Evolutionary conservation across 2,888 invertebrate species (phyloP).

Genomic region (Schizaphis graminum): DNA sequence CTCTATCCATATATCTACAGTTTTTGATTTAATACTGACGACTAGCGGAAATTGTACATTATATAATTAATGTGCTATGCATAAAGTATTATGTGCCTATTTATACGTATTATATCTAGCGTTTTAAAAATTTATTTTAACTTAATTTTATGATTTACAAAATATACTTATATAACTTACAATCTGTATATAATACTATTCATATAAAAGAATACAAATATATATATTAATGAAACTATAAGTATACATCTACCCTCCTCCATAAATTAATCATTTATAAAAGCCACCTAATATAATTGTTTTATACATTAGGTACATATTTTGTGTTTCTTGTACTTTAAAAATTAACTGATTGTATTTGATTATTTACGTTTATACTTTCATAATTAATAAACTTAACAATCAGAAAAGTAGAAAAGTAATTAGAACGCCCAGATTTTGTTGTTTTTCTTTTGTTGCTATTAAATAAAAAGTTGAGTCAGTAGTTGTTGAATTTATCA

Average conservation of each 20-base stretch:
- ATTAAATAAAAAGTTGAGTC: background rate
- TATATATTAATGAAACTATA: background rate
- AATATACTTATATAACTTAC: background rate
- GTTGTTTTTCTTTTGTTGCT: background rate
- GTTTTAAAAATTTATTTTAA: background rate
- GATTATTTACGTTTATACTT: background rate
- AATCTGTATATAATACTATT: background rate
- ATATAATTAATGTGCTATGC: background rate
- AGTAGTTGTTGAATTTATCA: background rate
- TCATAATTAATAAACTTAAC: background rate
- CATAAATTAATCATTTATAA: background rate
- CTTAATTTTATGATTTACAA: background rate
- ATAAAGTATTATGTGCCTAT: background rate
- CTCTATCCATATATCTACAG: constrained; percentile 17
- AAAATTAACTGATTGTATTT: background rate
- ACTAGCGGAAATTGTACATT: constrained; percentile 1
- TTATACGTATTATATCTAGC: background rate
- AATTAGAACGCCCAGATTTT: background rate
- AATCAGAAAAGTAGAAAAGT: background rate
- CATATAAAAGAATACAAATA: background rate
- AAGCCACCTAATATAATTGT: background rate
- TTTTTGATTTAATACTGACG: constrained; percentile 10
- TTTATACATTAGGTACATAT: background rate
- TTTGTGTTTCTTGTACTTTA: background rate
- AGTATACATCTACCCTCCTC: background rate